phyloP scores from a whole-genome alignment of 2,113 vertebrate species.

The Gavialis gangeticus region DNA sequence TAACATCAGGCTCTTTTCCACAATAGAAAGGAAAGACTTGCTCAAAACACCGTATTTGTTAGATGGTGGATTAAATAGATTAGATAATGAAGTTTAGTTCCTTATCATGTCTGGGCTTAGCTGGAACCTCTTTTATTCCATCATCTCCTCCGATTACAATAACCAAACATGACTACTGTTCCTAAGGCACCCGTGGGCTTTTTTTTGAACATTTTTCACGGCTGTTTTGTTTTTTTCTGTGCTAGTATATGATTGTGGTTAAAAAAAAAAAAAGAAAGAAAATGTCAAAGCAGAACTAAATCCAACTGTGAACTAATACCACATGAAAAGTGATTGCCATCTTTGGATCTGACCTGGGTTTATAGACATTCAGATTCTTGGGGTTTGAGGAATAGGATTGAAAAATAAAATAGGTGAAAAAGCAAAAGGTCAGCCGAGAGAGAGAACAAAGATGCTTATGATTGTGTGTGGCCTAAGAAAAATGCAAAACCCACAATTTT shows the following conservation, averaged over 20 bases:
- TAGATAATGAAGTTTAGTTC: accelerated
- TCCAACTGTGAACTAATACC: neutral
- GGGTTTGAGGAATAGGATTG: neutral
- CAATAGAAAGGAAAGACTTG: accelerated
- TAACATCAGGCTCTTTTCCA: accelerated
- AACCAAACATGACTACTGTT: neutral
- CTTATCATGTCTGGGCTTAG: neutral
- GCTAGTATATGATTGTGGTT: no score
- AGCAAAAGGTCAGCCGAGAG: neutral
- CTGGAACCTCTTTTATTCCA: neutral
- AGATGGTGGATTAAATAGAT: no score
- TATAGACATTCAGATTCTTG: neutral
- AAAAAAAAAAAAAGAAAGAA: no score
- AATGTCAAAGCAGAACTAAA: no score
- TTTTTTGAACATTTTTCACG: accelerated
- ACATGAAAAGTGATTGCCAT: neutral
- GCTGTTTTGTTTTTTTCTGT: accelerated
- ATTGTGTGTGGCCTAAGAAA: neutral
- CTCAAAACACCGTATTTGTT: neutral
- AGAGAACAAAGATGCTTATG: neutral
- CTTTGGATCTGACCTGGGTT: neutral
- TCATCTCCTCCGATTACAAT: neutral
- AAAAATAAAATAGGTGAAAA: neutral
- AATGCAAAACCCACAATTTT: neutral
- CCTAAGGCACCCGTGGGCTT: accelerated